Percentiles rank a stretch among this genome's conserved stretches.
These are phyloP conservation scores for Napeogenes sylphis DNA, from an alignment of 2,888 invertebrate species.

Conservation along the genomic window DNA sequence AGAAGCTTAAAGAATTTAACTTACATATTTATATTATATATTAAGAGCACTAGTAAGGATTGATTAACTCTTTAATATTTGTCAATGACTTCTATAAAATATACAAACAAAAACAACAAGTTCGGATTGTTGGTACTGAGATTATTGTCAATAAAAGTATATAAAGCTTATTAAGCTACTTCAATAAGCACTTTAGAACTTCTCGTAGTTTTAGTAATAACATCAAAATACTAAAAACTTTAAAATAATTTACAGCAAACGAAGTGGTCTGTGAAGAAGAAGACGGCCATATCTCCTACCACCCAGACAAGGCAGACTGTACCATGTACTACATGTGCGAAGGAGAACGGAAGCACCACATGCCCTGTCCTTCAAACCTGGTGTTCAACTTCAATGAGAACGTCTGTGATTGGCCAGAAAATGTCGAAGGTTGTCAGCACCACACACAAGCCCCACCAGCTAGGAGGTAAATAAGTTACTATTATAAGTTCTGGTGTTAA, in stretches of 20 bases:
- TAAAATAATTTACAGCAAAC: constrained; percentile 79
- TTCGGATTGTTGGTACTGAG: too few species aligned
- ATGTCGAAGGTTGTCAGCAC: constrained; percentile 88
- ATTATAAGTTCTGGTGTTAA: background rate
- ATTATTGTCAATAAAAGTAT: too few species aligned
- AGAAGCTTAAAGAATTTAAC: too few species aligned
- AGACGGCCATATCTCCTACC: constrained; percentile 96
- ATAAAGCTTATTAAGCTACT: too few species aligned
- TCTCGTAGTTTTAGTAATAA: too few species aligned
- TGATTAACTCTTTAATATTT: too few species aligned
- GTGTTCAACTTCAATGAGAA: constrained; percentile 95
- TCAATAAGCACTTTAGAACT: too few species aligned
- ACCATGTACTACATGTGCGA: constrained; percentile 98
- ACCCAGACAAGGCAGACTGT: constrained; percentile 92
- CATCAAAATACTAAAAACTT: too few species aligned
- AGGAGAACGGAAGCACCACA: constrained; percentile 95
- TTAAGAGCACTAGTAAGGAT: too few species aligned
- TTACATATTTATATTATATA: too few species aligned
- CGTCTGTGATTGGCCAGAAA: constrained; percentile 97
- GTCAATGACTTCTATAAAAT: too few species aligned
- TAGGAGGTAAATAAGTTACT: constrained; percentile 48
- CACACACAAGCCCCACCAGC: constrained; percentile 74
- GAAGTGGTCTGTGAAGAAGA: constrained; percentile 94
- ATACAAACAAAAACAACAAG: too few species aligned
- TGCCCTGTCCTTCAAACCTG: constrained; percentile 95